These are phyloP conservation scores for Craseonycteris thonglongyai DNA, from an alignment of 2,113 vertebrate genomes.

Conservation along the genomic window DNA sequence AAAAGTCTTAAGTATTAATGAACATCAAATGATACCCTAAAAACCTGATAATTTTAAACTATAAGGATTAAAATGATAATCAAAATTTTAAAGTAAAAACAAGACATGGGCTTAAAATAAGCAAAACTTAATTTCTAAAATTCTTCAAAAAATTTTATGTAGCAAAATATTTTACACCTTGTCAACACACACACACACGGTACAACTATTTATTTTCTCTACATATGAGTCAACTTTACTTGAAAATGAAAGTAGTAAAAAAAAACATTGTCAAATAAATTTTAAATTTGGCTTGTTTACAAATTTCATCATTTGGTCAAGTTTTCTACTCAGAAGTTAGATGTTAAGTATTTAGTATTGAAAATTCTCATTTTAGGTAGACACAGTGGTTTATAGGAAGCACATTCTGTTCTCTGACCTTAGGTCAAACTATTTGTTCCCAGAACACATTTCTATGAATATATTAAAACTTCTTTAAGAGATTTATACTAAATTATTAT, in stretches of 20 bases:
- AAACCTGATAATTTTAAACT: neutral
- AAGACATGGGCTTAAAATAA: neutral
- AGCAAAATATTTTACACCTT: neutral
- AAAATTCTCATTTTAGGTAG: constrained; percentile 8
- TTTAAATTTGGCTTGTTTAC: neutral
- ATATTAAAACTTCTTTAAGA: neutral
- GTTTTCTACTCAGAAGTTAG: neutral
- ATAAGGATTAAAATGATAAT: neutral
- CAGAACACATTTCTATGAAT: neutral
- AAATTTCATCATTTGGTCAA: neutral
- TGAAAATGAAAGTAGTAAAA: neutral
- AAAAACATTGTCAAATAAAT: neutral
- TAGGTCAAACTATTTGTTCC: neutral
- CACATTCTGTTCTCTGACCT: neutral
- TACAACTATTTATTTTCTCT: neutral
- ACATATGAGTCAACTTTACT: neutral
- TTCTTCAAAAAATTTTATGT: neutral
- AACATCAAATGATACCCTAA: neutral
- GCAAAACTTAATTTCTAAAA: neutral
- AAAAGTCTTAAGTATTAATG: neutral
- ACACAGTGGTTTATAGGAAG: neutral
- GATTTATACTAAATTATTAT: neutral
- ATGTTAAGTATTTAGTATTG: neutral
- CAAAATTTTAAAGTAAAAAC: neutral
- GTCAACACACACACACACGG: too few relatives aligned